These are phyloP conservation scores for Bellardia bayeri DNA, from an alignment of 2,888 invertebrate genomes.

Conservation along the genomic window DNA sequence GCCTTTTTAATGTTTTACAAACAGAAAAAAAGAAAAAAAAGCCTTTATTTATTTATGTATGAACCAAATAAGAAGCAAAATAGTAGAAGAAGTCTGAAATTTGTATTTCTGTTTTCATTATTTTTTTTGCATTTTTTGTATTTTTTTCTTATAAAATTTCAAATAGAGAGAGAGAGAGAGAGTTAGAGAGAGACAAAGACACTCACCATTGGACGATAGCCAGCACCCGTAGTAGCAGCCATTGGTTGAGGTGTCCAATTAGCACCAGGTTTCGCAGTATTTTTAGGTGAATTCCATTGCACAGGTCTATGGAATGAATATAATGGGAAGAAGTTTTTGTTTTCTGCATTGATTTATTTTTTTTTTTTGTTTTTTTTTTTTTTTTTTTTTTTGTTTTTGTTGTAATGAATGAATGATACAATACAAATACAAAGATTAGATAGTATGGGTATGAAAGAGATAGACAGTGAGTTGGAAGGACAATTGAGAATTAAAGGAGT, in stretches of 20 bases:
- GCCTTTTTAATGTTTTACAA: conserved; percentile 30
- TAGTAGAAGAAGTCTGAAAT: conserved; percentile 56
- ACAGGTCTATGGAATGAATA: conserved; percentile 88
- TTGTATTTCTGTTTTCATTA: conserved; percentile 52
- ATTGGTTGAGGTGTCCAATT: conserved; percentile 95
- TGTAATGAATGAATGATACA: conserved; percentile 64
- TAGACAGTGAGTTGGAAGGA: neutral
- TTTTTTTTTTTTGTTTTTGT: conserved; percentile 45
- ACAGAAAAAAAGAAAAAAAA: conserved; percentile 26
- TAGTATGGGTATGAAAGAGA: conserved; percentile 41
- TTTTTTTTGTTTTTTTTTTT: conserved; percentile 51
- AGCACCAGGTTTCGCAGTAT: conserved; percentile 91
- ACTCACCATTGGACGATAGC: conserved; percentile 94
- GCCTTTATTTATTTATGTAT: neutral
- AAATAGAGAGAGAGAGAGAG: conserved; percentile 41
- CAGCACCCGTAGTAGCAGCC: conserved; percentile 94
- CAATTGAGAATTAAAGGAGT: neutral
- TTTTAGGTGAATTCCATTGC: conserved; percentile 96
- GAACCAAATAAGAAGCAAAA: conserved; percentile 51
- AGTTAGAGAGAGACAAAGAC: conserved; percentile 72
- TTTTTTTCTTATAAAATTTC: conserved; percentile 43
- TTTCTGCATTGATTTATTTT: conserved; percentile 64
- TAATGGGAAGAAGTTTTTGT: conserved; percentile 75
- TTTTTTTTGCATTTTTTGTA: conserved; percentile 56
- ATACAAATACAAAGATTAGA: conserved; percentile 50